These are phyloP conservation scores for Lasioglossum calceatum DNA, from an alignment of 2,888 invertebrate genomes.

Conservation along the genomic window DNA sequence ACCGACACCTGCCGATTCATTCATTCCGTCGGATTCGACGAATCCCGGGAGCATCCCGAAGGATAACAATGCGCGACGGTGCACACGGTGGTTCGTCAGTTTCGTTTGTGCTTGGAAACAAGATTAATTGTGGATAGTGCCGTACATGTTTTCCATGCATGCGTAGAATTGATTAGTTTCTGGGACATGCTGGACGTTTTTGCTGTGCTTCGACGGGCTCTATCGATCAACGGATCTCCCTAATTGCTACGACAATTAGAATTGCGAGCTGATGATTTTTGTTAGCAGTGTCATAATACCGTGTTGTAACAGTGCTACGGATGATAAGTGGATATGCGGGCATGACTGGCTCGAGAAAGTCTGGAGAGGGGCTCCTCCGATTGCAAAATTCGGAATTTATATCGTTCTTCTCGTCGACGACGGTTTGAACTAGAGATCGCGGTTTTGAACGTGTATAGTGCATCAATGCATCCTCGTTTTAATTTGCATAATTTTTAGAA, in stretches of 20 bases:
- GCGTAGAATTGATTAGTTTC: background rate
- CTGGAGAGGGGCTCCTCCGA: background rate
- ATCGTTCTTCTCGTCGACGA: background rate
- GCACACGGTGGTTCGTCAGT: background rate
- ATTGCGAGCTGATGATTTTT: background rate
- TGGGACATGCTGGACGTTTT: background rate
- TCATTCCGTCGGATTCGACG: background rate
- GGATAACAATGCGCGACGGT: background rate
- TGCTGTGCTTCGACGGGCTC: background rate
- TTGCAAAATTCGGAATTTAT: background rate
- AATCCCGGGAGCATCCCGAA: background rate
- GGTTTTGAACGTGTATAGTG: too few relatives aligned
- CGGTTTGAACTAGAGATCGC: background rate
- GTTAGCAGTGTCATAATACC: background rate
- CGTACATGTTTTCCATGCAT: too few relatives aligned
- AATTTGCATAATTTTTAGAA: too few relatives aligned
- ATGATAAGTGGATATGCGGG: constrained; percentile 1
- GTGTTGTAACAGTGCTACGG: constrained; percentile 16
- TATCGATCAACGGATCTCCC: background rate
- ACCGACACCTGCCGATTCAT: constrained; percentile 5
- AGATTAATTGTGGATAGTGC: background rate
- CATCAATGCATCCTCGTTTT: too few relatives aligned
- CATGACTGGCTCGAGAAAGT: background rate
- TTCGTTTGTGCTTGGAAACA: background rate
- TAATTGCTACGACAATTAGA: background rate